Percentiles rank a stretch among this genome's conserved stretches.
Evolutionary conservation across 1,140 invertebrate genomes (phyloP).

Genomic region (Chionoecetes opilio): DNA sequence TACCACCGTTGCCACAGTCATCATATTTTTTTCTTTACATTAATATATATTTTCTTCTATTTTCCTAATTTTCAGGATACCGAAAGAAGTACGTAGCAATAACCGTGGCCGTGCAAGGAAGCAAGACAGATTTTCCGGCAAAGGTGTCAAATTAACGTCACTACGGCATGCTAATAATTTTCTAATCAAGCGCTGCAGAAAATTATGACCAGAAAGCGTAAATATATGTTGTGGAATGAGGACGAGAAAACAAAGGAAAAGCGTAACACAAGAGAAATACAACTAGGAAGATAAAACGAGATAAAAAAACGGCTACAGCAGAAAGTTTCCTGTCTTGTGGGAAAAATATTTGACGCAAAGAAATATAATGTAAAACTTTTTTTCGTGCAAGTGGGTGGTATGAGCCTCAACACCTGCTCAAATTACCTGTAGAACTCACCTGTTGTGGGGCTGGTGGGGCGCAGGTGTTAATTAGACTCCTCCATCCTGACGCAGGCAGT

Average conservation of each 20-base stretch:
- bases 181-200: too few relatives aligned
- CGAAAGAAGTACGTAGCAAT: too few relatives aligned
- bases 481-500: not conserved
- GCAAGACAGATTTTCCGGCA: too few relatives aligned
- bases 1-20: too few relatives aligned
- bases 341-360: not conserved
- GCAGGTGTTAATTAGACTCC: slow-evolving; percentile 24
- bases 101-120: too few relatives aligned
- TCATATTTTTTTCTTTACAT: too few relatives aligned
- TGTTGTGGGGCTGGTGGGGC: not conserved
- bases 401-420: not conserved
- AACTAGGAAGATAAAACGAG: not conserved
- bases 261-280: not conserved
- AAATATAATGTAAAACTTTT: slow-evolving; percentile 32
- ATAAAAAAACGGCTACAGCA: not conserved
- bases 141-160: too few relatives aligned
- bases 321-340: not conserved
- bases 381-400: not conserved
- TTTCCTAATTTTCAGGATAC: too few relatives aligned
- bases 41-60: too few relatives aligned
- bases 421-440: slow-evolving; percentile 28
- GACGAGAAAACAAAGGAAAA: not conserved
- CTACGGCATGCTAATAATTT: too few relatives aligned
- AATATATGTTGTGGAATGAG: too few relatives aligned
- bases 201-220: too few relatives aligned